Conservation (phyloP, 2,888 invertebrate species). For the Drosophila glabriapex region DNA sequence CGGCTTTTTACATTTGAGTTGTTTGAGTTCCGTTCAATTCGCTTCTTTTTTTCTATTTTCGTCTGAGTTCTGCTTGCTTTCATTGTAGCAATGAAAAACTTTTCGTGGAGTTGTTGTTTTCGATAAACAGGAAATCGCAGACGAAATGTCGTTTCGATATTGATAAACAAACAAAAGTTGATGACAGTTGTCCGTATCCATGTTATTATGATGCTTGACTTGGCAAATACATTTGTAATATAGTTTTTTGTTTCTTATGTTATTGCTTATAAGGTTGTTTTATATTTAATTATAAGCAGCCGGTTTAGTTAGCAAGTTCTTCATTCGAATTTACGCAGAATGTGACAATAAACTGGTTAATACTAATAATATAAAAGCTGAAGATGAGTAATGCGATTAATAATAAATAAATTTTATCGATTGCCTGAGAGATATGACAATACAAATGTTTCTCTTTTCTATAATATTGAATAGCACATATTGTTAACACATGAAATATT, state of each 20-base stretch:
- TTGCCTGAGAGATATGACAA: background rate
- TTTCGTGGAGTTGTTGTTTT: conserved; percentile 44
- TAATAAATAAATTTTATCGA: conserved; percentile 20
- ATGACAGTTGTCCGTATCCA: conserved; percentile 6
- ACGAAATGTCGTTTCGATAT: conserved; percentile 53
- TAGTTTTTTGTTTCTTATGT: conserved; percentile 18
- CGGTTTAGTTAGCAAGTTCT: conserved; percentile 32
- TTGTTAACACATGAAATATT: background rate
- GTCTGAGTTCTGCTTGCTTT: background rate
- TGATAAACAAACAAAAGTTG: conserved; percentile 58
- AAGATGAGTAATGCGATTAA: conserved; percentile 15
- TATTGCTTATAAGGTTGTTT: background rate
- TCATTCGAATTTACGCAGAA: conserved; percentile 31
- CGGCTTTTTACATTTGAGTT: conserved; percentile 42
- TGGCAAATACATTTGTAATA: conserved; percentile 48
- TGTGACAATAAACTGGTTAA: conserved; percentile 52
- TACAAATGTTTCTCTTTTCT: background rate
- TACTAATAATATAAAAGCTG: background rate
- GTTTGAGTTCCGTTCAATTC: conserved; percentile 35
- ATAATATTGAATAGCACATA: background rate
- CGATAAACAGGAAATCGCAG: conserved; percentile 73
- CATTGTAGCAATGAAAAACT: conserved; percentile 40
- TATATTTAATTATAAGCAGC: conserved; percentile 20
- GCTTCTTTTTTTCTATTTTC: background rate
- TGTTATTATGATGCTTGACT: conserved; percentile 43